A percentile compares a stretch with the other conserved stretches of the same genome.
Evolutionary conservation across 2,113 vertebrate species (phyloP).

Genomic region (Oxyruncus cristatus): DNA sequence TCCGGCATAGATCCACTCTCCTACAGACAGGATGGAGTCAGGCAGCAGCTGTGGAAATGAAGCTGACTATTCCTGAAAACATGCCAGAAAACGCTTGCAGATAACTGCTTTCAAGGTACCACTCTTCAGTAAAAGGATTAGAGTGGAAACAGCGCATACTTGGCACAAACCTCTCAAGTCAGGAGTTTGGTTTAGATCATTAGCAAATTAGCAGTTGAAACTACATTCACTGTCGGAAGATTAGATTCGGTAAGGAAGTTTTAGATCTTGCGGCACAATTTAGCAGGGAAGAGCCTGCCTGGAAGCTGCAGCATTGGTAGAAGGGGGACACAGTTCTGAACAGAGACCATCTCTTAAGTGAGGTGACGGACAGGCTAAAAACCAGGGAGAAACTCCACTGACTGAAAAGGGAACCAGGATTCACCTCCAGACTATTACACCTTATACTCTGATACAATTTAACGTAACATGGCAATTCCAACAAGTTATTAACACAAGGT

Average conservation of each 20-base stretch:
- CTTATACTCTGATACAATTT: neutral
- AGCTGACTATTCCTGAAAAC: neutral
- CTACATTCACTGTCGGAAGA: neutral
- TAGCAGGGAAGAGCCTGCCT: neutral
- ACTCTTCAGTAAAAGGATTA: neutral
- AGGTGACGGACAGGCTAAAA: neutral
- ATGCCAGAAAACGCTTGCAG: neutral
- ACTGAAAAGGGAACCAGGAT: neutral
- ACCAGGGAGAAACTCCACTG: neutral
- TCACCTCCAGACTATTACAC: neutral
- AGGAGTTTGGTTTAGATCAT: neutral
- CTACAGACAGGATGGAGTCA: neutral
- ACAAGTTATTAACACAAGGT: neutral
- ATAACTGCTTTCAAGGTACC: neutral
- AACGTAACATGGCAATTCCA: neutral
- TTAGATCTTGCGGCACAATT: neutral
- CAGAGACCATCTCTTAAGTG: rapidly evolving
- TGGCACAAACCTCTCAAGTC: neutral
- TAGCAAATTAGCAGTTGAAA: neutral
- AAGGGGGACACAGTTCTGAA: neutral
- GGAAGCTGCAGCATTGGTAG: neutral
- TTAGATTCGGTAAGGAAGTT: neutral
- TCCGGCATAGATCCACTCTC: neutral
- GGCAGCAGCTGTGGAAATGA: neutral
- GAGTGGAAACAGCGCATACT: neutral